Base-by-base conservation (phyloP, 2,113 vertebrate genomes). In the Pungitius pungitius region DNA sequence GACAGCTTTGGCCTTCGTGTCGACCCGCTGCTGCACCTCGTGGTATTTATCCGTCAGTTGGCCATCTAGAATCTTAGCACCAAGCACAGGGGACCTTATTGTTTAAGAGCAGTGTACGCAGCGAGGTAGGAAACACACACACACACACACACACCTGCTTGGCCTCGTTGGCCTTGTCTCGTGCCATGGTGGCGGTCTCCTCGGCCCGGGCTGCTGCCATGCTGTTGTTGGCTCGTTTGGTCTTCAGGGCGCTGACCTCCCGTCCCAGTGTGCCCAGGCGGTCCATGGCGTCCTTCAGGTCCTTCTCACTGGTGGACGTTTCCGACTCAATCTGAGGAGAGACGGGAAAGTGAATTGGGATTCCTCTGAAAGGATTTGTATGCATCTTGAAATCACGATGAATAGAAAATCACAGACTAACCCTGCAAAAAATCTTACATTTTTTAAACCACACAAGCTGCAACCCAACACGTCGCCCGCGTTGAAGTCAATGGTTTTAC, bases 161-260 rank as follows among this genome's bases (percentile, higher is more conserved):
- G 83, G 97, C 97, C 85, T 98, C 97, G 0, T 90, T 85, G 0
- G 98, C 97, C 45, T 96, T 95, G 71, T 94, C 93, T 62, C 93
- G 93, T 0, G 98, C 97, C n/a, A 81, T 92, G 20, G 89, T 92
- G 15, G 97, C 97, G 0, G 94, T 96, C 63, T 98, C 96, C 56
- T 96, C 96, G 1, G 97, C 97, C 0, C 94, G 94, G 0, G 95
- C 94, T 0, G 95, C 96, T 1, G 94, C 95, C 92, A 99, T 90
- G 89, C 94, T 97, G 87, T 98, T 99, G 80, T 93, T 96, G 65
- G 96, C 96, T 1, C 95, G 90, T 84, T 98, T 96, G 84, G 96
- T 92, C 85, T 98, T 98, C 75, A 99, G 92, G 17, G 85, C 86
- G 0, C 93, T 95, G 0, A 96, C 93, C 69, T 97, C 94, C 51